Evolutionary conservation across 2,797 vertebrate species (phyloP), one percentile per base, ranked within the genome.

Genomic region (Sternarchorhynchus goeldii): DNA sequence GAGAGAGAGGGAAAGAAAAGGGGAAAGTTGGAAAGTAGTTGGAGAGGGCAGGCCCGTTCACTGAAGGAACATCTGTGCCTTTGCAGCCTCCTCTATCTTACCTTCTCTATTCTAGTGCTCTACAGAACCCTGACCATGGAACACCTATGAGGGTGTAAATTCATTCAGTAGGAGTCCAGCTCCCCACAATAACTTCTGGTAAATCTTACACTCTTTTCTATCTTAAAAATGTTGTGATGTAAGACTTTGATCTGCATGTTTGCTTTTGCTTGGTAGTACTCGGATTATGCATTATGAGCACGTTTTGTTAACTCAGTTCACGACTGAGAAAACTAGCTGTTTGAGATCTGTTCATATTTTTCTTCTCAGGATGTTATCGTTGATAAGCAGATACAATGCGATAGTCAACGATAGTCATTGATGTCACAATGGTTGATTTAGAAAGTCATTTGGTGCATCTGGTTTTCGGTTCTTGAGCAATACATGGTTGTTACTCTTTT

Each of bases 41-140:
- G 88, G 86, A 90, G 86, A 92, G 90, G 92, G 92, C 89, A 93
- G 92, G 89, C 91, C 91, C 87, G 92, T 89, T 92, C 88, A 89
- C 86, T 85, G 86, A 82, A 88, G 87, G 86, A 91, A 93, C 92
- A 92, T 91, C 90, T 93, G 91, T 87, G 78, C 85, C 75, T 88
- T 89, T 90, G 78, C 78, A 87, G 85, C 80, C 69, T 86, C 82
- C 75, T 50, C 58, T 85, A 85, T 84, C 88, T 76, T 87, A 89
- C 79, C 88, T 87, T 88, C 84, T 82, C 55, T 67, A 78, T 84
- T 81, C 60, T 82, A 71, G 83, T 65, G 75, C 82, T 86, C 84
- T 81, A 85, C 87, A 82, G 84, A 87, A 83, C 86, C 86, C 84
- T 88, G 89, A 89, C 89, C 83, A 87, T 81, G 80, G 81, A 82